Evolutionary conservation across 1,140 invertebrate species (phyloP), one percentile per base, ranked within the genome.

Genomic region (Trissolcus basalis): DNA sequence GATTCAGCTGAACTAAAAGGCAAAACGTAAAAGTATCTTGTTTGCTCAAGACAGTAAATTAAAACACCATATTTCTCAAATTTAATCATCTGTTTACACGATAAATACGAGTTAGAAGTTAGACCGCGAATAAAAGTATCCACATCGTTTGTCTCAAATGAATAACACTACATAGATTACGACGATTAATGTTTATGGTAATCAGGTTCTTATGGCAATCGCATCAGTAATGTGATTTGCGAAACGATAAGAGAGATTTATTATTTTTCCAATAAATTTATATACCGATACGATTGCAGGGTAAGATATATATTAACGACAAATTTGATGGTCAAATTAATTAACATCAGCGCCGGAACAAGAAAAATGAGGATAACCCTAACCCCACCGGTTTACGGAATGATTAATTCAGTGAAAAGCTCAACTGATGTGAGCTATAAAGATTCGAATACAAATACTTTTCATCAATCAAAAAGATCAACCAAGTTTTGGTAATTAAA

Each of bases 211-310:
- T 39, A 11, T 11, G 9, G n/a, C n/a, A 39, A n/a, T 77, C 64
- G 59, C 72, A 77, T 63, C 53, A 68, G 64, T 48, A 54, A 45
- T 77, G 68, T 72, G 63, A 77, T 77, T 65, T 50, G 63, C 56
- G 50, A 63, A 47, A 45, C 64, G 74, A 77, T 77, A 77, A 77
- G 59, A 60, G 43, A 77, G 75, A 77, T 77, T 77, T 68, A 77
- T 77, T 59, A 51, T 51, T 15, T 68, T 71, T 63, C 58, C 74
- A 77, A 77, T 72, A 69, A 77, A 77, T 77, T 69, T 72, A 68
- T 72, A 72, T 77, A 64, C 69, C 6, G 19, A 27, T 27, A 27
- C 19, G 19, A 27, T 1, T 27, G 19, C 19, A 27, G 19, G 19
- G 19, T 27, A 27, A 27, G 19, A 27, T 27, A 27, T n/a, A n/a